These are phyloP conservation scores for Acleris holmiana DNA, from an alignment of 2,888 invertebrate genomes.

Conservation along the genomic window DNA sequence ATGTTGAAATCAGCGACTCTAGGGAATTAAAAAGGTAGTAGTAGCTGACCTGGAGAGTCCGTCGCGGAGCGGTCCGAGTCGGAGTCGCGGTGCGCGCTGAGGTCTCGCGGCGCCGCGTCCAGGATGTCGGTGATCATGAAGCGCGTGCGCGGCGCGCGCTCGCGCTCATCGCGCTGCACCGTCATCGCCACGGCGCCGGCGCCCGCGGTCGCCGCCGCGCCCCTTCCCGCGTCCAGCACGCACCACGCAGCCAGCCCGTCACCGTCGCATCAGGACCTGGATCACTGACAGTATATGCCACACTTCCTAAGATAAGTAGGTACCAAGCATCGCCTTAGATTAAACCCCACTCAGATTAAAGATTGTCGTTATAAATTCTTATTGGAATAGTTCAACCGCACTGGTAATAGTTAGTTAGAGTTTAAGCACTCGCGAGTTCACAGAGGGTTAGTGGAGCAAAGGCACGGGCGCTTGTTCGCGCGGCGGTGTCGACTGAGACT, in stretches of 20 bases:
- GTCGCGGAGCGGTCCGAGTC: slow-evolving; percentile 85
- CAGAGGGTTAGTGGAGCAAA: neutral
- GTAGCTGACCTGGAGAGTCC: slow-evolving; percentile 76
- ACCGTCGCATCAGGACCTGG: slow-evolving; percentile 43
- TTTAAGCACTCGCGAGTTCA: slow-evolving; percentile 21
- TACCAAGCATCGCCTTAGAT: too few species aligned
- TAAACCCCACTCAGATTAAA: neutral
- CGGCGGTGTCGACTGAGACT: slow-evolving; percentile 53
- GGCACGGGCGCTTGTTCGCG: slow-evolving; percentile 44
- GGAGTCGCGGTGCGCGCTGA: slow-evolving; percentile 83
- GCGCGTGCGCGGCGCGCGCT: slow-evolving; percentile 90
- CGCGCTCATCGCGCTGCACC: slow-evolving; percentile 87
- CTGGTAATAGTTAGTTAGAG: slow-evolving; percentile 1
- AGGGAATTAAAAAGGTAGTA: too few species aligned
- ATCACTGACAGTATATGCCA: slow-evolving; percentile 29
- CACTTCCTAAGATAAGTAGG: slow-evolving; percentile 38
- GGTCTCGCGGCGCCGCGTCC: slow-evolving; percentile 83
- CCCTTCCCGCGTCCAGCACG: slow-evolving; percentile 67
- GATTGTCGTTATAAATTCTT: slow-evolving; percentile 10
- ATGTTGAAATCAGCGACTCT: too few species aligned
- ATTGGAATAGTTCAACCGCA: slow-evolving; percentile 3
- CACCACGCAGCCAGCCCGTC: slow-evolving; percentile 50
- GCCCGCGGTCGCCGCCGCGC: slow-evolving; percentile 66
- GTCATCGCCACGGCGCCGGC: slow-evolving; percentile 85
- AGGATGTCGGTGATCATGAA: slow-evolving; percentile 97